phyloP scores from a whole-genome alignment of 2,113 vertebrate genomes.

The Eulemur rufifrons region DNA sequence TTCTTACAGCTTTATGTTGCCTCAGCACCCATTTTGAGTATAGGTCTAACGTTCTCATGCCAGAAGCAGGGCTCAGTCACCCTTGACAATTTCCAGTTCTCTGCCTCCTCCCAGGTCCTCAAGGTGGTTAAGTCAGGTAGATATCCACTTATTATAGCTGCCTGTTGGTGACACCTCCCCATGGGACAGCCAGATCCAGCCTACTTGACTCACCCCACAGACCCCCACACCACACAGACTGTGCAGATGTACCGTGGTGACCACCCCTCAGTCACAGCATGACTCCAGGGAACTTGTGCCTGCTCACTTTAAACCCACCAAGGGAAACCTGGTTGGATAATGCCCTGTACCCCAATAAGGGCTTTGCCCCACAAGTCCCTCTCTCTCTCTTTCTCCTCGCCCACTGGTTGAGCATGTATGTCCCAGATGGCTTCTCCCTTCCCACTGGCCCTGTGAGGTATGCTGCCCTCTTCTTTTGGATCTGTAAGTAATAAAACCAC shows the following conservation, averaged over 20 bases:
- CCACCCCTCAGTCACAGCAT: not conserved
- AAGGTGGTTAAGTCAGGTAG: not conserved
- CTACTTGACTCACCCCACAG: no score
- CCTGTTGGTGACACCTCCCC: not conserved
- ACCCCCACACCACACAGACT: not conserved
- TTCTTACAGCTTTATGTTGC: not conserved
- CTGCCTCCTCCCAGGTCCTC: not conserved
- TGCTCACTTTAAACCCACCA: not conserved
- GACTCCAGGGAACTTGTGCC: not conserved
- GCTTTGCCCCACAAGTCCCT: not conserved
- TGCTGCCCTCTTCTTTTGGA: not conserved
- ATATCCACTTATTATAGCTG: not conserved
- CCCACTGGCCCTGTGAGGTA: not conserved
- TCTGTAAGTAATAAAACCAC: not conserved
- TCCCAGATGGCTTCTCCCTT: not conserved
- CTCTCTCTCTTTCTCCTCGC: not conserved
- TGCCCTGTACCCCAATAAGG: not conserved
- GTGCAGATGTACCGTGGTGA: not conserved
- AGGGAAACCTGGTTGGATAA: not conserved
- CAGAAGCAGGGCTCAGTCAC: not conserved
- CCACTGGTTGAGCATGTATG: not conserved
- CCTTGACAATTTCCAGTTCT: not conserved
- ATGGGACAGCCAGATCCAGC: not conserved
- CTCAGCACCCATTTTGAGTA: not conserved
- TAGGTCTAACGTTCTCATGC: no score